Base-by-base conservation (phyloP, 53 echinoderm and acorn worm species). In the Glandiceps talaboti region DNA sequence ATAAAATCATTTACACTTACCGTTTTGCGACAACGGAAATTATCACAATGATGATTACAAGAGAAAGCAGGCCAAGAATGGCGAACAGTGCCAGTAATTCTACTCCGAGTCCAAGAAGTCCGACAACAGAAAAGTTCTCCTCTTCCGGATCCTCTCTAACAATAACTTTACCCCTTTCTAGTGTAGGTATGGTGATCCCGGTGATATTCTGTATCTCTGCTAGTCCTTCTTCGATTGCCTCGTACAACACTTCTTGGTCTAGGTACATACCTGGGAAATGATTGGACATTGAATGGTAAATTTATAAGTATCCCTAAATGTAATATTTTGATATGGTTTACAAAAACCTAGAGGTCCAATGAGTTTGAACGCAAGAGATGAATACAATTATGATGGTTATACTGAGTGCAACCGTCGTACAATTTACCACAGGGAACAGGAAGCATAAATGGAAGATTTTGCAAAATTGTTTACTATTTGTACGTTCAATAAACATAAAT, bases 241-340 rank as follows among this genome's bases (percentile, higher is more conserved):
- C 77, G 30, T 83, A 84, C 1, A 94, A 79, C 28, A 86, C 86
- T 14, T 89, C 90, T 75, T 91, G 94, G 31, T 91, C 90, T 1
- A 94, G 80, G 31, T 84, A 94, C 0, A 79, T 76, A 12, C 30
- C 87, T 82, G 86, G 64, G 20, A 20, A 20, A 45, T 6, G 64
- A 20, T n/a, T n/a, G n/a, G n/a, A n/a, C n/a, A n/a, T n/a, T n/a
- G n/a, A n/a, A n/a, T n/a, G n/a, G n/a, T n/a, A n/a, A n/a, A n/a
- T n/a, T n/a, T n/a, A n/a, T n/a, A n/a, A n/a, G n/a, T n/a, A n/a
- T n/a, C n/a, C n/a, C n/a, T n/a, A n/a, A n/a, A n/a, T n/a, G n/a
- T n/a, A n/a, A n/a, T n/a, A n/a, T n/a, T n/a, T n/a, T n/a, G n/a
- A n/a, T n/a, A n/a, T n/a, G n/a, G n/a, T n/a, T n/a, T n/a, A n/a